Base-by-base conservation (phyloP, 1,140 invertebrate genomes). In the Trachymyrmex cornetzi region DNA sequence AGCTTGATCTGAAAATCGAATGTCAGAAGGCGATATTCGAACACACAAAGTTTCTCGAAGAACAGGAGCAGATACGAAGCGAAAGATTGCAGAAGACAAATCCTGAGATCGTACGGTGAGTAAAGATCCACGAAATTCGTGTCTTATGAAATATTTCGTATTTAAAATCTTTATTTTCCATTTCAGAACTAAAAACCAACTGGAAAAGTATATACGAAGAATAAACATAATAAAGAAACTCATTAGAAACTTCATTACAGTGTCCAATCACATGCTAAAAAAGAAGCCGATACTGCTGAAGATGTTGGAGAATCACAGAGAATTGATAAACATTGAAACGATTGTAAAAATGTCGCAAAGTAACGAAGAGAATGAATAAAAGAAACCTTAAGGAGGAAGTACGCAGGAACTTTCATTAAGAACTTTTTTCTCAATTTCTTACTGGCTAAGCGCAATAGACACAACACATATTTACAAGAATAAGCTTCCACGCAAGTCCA, bases 171-270 rank as follows among this genome's bases (percentile, higher is more conserved):
- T 67, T 22, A 12, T 38, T 34, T 11, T 16, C 1, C 55, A 88
- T 71, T 57, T 50, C 57, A 94, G 93, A 14, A 88, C 89, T 24
- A 94, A 94, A 64, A 57, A 90, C 3, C 89, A 87, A 89, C 84
- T 88, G 44, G 67, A 92, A 19, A 87, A 30, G 16, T 79, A 22
- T 2, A 34, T 94, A 81, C 44, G 22, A 9, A 94, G 91, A 64
- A 93, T 94, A 57, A 92, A 93, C 85, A 71, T 93, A 71, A 92
- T 92, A 88, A 93, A 94, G 77, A 91, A 88, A 74, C 77, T 94
- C 12, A 94, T 94, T 77, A 88, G 87, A 24, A 94, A 92, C 85
- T 89, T 94, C 16, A 91, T 93, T 75, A 90, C 91, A 48, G 34
- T 88, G 19, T 91, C 88, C 12, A 14, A 53, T 64, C 0, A 86